Evolutionary conservation across 2,797 vertebrate genomes (phyloP).

Genomic region (Malacoctenus gilli): DNA sequence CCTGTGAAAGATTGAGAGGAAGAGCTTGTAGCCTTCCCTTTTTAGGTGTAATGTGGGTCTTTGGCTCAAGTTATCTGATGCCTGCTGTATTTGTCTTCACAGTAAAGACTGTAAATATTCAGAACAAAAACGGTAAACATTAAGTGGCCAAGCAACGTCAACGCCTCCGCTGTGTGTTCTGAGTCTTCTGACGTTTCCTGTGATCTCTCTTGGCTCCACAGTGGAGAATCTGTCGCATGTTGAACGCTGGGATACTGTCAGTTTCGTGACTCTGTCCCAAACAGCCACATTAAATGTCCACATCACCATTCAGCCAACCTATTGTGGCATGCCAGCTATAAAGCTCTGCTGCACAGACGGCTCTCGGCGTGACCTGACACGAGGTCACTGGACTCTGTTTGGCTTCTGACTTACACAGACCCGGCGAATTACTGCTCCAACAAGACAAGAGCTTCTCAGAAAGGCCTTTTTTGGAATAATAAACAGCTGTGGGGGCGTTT

Average conservation of each 20-base stretch:
- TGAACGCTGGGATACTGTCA: slow-evolving; percentile 26
- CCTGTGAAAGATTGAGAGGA: too few relatives aligned
- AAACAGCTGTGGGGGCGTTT: background rate
- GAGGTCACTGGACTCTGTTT: slow-evolving; percentile 12
- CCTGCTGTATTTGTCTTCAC: too few relatives aligned
- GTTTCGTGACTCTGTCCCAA: slow-evolving; percentile 28
- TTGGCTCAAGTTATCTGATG: too few relatives aligned
- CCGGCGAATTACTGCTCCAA: slow-evolving; percentile 4
- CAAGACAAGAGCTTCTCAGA: slow-evolving; percentile 6
- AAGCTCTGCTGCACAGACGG: too few relatives aligned
- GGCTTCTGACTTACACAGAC: background rate
- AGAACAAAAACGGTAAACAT: too few relatives aligned
- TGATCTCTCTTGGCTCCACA: slow-evolving; percentile 7
- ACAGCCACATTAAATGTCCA: slow-evolving; percentile 17
- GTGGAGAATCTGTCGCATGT: slow-evolving; percentile 13
- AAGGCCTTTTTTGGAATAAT: background rate
- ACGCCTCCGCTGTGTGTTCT: too few relatives aligned
- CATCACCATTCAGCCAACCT: slow-evolving; percentile 14
- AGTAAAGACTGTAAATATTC: too few relatives aligned
- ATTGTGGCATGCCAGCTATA: slow-evolving; percentile 17
- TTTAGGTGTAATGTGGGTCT: too few relatives aligned
- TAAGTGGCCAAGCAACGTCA: too few relatives aligned
- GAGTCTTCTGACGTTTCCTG: background rate
- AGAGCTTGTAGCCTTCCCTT: too few relatives aligned
- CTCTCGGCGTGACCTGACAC: slow-evolving; percentile 12